Evolutionary conservation across 2,113 vertebrate genomes (phyloP).

Genomic region (Ictalurus furcatus): DNA sequence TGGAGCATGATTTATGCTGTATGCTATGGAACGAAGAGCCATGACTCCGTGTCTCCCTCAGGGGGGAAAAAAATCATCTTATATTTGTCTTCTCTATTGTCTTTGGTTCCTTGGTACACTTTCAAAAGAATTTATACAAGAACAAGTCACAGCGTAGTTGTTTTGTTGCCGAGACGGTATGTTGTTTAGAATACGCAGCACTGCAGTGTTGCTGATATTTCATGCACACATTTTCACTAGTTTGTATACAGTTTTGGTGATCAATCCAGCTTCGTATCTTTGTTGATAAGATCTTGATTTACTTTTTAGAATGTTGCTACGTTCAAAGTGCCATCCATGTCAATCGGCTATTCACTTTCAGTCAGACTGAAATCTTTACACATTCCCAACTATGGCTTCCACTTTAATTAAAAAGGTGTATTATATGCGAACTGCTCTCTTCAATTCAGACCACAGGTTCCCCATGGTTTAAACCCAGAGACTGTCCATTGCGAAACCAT

Average conservation of each 20-base stretch:
- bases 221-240: neutral
- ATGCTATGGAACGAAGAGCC: conserved; percentile 25
- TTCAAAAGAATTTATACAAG: neutral
- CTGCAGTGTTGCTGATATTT: neutral
- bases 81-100: conserved; percentile 16
- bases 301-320: neutral
- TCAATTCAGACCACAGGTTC: neutral
- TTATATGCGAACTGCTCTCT: neutral
- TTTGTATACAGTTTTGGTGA: neutral
- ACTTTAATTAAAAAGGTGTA: neutral
- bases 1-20: conserved; percentile 38
- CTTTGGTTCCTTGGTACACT: neutral
- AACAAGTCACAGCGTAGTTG: neutral
- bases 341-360: neutral
- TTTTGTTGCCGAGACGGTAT: neutral
- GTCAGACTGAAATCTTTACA: neutral
- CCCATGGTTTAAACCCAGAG: neutral
- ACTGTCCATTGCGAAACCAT: neutral
- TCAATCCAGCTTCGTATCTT: neutral
- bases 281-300: neutral
- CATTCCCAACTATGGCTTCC: neutral
- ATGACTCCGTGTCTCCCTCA: conserved; percentile 31
- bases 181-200: neutral
- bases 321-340: neutral
- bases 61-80: neutral